These are phyloP conservation scores for Menidia beryllina DNA, from an alignment of 2,113 vertebrate species.

Conservation along the genomic window DNA sequence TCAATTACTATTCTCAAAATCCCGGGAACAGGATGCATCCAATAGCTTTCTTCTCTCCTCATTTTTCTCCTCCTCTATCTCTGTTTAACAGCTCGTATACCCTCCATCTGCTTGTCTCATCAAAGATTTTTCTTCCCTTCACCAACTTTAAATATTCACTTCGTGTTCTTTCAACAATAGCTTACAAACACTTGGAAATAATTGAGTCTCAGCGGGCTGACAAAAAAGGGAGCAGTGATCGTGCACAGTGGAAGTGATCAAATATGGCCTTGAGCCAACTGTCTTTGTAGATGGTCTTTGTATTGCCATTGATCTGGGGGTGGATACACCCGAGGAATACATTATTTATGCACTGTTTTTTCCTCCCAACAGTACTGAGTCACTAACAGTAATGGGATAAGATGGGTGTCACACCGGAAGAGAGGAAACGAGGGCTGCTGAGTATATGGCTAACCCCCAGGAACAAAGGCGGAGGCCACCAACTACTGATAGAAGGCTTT, in stretches of 20 bases:
- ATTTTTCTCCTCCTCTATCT: conserved; percentile 12
- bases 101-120: conserved; percentile 75
- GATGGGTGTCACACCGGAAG: conserved; percentile 64
- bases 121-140: conserved; percentile 65
- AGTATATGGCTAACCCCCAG: conserved; percentile 42
- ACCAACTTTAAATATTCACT: conserved; percentile 76
- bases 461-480: conserved; percentile 45
- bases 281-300: conserved; percentile 83
- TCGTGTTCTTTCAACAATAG: conserved; percentile 80
- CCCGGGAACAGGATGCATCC: conserved; percentile 46
- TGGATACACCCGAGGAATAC: conserved; percentile 76
- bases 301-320: conserved; percentile 82
- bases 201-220: conserved; percentile 79
- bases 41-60: conserved; percentile 27
- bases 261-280: conserved; percentile 83
- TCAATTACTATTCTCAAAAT: conserved; percentile 29
- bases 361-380: conserved; percentile 55
- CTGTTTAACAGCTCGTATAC: conserved; percentile 62
- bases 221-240: conserved; percentile 67
- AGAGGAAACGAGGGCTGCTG: conserved; percentile 35
- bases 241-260: conserved; percentile 78
- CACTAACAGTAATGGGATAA: conserved; percentile 67
- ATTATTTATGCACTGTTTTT: conserved; percentile 76
- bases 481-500: conserved; percentile 50
- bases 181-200: conserved; percentile 83